These are phyloP conservation scores for Malurus splendens DNA, from an alignment of 2,797 vertebrate species.

Conservation along the genomic window DNA sequence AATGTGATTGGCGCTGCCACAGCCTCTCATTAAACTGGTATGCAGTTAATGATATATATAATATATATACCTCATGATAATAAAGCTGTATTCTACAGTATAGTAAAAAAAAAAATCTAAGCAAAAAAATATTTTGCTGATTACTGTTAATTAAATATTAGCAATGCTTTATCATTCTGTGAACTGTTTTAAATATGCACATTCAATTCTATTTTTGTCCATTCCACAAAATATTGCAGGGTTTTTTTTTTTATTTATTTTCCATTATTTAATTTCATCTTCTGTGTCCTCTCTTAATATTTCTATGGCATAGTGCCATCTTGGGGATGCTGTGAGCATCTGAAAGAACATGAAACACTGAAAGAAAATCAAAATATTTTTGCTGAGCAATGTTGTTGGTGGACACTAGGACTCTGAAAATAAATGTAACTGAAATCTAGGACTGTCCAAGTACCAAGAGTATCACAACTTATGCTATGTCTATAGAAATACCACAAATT, in stretches of 20 bases:
- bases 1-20: background rate
- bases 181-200: background rate
- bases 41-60: background rate
- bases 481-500: background rate
- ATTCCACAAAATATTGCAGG: background rate
- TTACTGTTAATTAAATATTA: background rate
- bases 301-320: conserved; percentile 49
- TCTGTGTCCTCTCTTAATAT: background rate
- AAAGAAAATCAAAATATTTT: background rate
- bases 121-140: background rate
- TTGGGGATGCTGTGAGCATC: conserved; percentile 26
- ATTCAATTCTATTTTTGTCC: background rate
- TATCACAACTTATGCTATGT: background rate
- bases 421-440: background rate
- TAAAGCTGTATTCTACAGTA: background rate
- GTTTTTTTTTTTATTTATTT: background rate
- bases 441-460: background rate
- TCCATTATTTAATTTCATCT: background rate
- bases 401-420: background rate
- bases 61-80: background rate
- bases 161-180: background rate
- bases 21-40: background rate
- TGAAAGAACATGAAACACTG: background rate
- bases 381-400: background rate
- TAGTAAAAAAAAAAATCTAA: background rate